These are phyloP conservation scores for Dexiosoma caninum DNA, from an alignment of 2,888 invertebrate species.

Conservation along the genomic window DNA sequence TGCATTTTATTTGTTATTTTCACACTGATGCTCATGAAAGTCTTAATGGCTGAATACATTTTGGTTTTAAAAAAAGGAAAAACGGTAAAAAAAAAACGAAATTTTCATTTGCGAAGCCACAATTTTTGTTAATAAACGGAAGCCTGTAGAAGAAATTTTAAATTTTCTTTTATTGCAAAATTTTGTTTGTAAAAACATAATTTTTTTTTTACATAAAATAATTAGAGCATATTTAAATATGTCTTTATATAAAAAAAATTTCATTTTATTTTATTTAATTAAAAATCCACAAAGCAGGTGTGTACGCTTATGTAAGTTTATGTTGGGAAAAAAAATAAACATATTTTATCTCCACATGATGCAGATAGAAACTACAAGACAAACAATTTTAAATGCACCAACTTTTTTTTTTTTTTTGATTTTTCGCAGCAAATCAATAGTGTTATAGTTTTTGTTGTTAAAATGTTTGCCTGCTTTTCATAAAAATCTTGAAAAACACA, in stretches of 20 bases:
- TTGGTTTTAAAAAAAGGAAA: slow-evolving; percentile 5
- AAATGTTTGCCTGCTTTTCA: not conserved
- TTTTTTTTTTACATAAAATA: slow-evolving; percentile 41
- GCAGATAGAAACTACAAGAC: not conserved
- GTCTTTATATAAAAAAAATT: slow-evolving; percentile 10
- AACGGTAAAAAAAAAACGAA: not conserved
- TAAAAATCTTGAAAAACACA: slow-evolving; percentile 16
- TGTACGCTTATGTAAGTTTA: slow-evolving; percentile 54
- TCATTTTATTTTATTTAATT: not conserved
- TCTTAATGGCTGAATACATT: slow-evolving; percentile 45
- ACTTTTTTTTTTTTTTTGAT: not conserved
- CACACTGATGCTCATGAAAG: slow-evolving; percentile 55
- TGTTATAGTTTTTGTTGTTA: slow-evolving; percentile 21
- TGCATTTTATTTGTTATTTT: slow-evolving; percentile 44
- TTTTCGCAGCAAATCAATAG: slow-evolving; percentile 16
- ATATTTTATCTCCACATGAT: too few relatives aligned
- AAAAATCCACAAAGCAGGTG: slow-evolving; percentile 40
- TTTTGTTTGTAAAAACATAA: not conserved
- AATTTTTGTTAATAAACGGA: slow-evolving; percentile 23
- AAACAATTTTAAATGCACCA: not conserved
- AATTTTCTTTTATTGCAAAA: not conserved
- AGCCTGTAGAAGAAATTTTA: slow-evolving; percentile 14
- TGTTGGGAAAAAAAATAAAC: not conserved
- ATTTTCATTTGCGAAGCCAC: slow-evolving; percentile 1
- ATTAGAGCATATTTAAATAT: slow-evolving; percentile 54